Evolutionary conservation across 2,113 vertebrate species (phyloP).

Genomic region (Lamprotornis superbus): DNA sequence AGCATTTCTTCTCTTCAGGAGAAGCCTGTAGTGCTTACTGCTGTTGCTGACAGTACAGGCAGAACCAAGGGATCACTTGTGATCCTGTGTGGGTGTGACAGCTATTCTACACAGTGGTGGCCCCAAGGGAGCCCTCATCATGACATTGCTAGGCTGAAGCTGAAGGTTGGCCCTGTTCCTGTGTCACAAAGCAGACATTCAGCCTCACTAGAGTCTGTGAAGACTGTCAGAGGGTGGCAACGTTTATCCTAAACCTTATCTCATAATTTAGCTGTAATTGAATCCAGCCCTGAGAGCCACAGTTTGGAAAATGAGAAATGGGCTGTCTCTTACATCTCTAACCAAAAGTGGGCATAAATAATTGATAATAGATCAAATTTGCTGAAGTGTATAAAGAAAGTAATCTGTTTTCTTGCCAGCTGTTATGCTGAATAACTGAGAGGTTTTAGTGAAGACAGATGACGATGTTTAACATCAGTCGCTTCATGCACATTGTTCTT

Average conservation of each 20-base stretch:
- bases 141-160: background rate
- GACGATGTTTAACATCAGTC: slow-evolving; percentile 34
- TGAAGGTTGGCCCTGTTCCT: background rate
- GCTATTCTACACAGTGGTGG: background rate
- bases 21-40: background rate
- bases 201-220: background rate
- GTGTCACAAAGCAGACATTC: background rate
- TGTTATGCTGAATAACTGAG: background rate
- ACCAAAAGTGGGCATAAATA: slow-evolving; percentile 4
- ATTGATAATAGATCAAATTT: slow-evolving; percentile 29
- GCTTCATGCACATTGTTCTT: slow-evolving; percentile 7
- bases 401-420: slow-evolving; percentile 28
- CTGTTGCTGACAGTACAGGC: background rate
- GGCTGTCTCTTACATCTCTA: background rate
- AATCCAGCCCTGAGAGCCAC: background rate
- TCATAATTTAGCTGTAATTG: background rate
- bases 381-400: slow-evolving; percentile 30
- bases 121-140: background rate
- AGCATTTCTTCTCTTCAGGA: background rate
- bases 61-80: background rate
- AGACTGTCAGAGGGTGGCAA: background rate
- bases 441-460: slow-evolving; percentile 16
- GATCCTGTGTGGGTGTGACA: background rate
- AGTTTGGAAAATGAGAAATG: slow-evolving; percentile 13
- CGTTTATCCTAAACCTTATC: background rate